phyloP scores from a whole-genome alignment of 2,888 invertebrate genomes.

The Amphimallon solstitiale region DNA sequence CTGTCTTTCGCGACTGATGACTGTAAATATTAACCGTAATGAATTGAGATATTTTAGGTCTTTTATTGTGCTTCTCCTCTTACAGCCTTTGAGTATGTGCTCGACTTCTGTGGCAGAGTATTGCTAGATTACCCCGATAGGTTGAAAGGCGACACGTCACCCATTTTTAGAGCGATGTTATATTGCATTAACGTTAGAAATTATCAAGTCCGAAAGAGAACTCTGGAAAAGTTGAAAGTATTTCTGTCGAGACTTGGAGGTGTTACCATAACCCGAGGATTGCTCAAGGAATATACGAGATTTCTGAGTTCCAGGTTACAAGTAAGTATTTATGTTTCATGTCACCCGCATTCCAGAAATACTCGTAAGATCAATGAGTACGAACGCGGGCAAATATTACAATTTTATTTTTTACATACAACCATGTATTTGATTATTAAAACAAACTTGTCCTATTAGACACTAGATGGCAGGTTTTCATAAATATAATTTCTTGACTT shows the following conservation, averaged over 20 bases:
- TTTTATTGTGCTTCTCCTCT: constrained; percentile 34
- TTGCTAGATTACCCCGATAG: constrained; percentile 75
- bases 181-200: constrained; percentile 74
- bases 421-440: too few species aligned
- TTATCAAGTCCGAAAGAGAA: constrained; percentile 71
- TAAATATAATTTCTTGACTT: too few species aligned
- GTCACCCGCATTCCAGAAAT: too few species aligned
- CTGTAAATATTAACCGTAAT: constrained; percentile 57
- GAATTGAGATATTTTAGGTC: neutral
- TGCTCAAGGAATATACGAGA: constrained; percentile 74
- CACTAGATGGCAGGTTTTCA: too few species aligned
- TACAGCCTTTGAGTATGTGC: constrained; percentile 74
- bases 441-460: too few species aligned
- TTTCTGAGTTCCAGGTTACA: constrained; percentile 72
- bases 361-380: too few species aligned
- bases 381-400: too few species aligned
- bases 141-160: constrained; percentile 72
- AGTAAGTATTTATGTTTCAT: constrained; percentile 46
- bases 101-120: constrained; percentile 78
- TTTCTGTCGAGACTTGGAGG: constrained; percentile 72
- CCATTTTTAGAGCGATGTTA: constrained; percentile 77
- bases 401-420: too few species aligned
- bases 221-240: constrained; percentile 69
- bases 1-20: constrained; percentile 77
- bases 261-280: constrained; percentile 69